Conservation (phyloP, 30 jellyfish, hydroid and myxozoan species). For the Catostylus mosaicus region DNA sequence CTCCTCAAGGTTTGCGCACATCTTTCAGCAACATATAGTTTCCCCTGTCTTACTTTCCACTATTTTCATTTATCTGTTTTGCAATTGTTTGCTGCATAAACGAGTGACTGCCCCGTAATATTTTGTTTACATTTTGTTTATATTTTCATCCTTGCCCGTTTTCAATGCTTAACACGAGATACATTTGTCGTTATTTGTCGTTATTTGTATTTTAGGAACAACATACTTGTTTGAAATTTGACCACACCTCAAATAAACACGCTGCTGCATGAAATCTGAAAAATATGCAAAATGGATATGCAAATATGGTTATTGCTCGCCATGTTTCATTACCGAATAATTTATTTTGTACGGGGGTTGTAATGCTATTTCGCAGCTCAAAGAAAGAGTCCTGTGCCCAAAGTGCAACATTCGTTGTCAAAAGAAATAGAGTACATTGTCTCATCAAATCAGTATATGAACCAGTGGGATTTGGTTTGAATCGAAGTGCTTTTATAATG, state of each 20-base stretch:
- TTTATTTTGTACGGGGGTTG: slow-evolving; percentile 88
- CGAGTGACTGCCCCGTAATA: too few species aligned
- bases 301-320: slow-evolving; percentile 89
- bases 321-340: slow-evolving; percentile 82
- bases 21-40: too few species aligned
- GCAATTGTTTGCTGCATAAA: too few species aligned
- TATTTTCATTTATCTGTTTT: too few species aligned
- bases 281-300: slow-evolving; percentile 92
- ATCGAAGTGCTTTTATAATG: slow-evolving; percentile 84
- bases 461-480: slow-evolving; percentile 70
- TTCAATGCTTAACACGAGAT: too few species aligned
- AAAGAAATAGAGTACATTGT: slow-evolving; percentile 81
- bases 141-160: too few species aligned
- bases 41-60: too few species aligned
- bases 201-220: slow-evolving; percentile 25
- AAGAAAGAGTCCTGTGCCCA: slow-evolving; percentile 97
- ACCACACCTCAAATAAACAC: slow-evolving; percentile 92
- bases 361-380: slow-evolving; percentile 80
- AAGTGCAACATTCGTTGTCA: slow-evolving; percentile 88
- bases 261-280: slow-evolving; percentile 97
- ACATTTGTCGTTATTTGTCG: too few species aligned
- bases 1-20: too few species aligned
- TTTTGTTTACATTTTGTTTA: too few species aligned
- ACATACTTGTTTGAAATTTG: slow-evolving; percentile 72
- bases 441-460: slow-evolving; percentile 73